These are phyloP conservation scores for Lochmaea capreae DNA, from an alignment of 2,888 invertebrate species.

Conservation along the genomic window DNA sequence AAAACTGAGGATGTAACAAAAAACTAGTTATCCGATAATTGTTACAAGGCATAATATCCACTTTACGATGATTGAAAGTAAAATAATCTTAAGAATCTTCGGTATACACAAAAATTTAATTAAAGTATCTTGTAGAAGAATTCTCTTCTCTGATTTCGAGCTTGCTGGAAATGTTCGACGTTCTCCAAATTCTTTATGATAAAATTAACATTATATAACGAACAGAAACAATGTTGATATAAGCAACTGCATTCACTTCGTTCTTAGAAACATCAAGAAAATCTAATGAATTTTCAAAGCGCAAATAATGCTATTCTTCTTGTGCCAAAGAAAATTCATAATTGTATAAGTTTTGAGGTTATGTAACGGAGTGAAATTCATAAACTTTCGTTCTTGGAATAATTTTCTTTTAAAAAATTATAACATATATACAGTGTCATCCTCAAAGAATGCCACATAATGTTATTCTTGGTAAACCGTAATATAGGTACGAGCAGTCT, in stretches of 20 bases:
- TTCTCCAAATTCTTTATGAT: slow-evolving; percentile 26
- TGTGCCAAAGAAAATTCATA: not conserved
- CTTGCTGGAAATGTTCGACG: slow-evolving; percentile 28
- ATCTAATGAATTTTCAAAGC: not conserved
- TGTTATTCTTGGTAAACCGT: no score
- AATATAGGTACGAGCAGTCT: no score
- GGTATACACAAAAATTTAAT: slow-evolving; percentile 41
- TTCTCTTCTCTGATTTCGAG: slow-evolving; percentile 36
- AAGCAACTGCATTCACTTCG: not conserved
- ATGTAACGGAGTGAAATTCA: not conserved
- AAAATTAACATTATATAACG: slow-evolving; percentile 30
- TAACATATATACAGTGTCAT: no score
- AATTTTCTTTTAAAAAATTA: not conserved
- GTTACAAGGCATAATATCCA: not conserved
- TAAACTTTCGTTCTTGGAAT: not conserved
- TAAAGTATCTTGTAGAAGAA: slow-evolving; percentile 39
- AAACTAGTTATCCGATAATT: not conserved
- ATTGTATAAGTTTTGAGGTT: not conserved
- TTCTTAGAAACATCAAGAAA: not conserved
- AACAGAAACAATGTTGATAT: slow-evolving; percentile 20
- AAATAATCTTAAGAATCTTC: slow-evolving; percentile 29
- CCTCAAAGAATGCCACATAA: no score
- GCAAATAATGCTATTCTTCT: not conserved
- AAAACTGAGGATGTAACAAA: not conserved
- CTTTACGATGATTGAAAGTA: slow-evolving; percentile 1